Percentiles rank a stretch among this genome's conserved stretches.
phyloP scores from a whole-genome alignment of 2,113 vertebrate genomes.

The Apeltes quadracus region DNA sequence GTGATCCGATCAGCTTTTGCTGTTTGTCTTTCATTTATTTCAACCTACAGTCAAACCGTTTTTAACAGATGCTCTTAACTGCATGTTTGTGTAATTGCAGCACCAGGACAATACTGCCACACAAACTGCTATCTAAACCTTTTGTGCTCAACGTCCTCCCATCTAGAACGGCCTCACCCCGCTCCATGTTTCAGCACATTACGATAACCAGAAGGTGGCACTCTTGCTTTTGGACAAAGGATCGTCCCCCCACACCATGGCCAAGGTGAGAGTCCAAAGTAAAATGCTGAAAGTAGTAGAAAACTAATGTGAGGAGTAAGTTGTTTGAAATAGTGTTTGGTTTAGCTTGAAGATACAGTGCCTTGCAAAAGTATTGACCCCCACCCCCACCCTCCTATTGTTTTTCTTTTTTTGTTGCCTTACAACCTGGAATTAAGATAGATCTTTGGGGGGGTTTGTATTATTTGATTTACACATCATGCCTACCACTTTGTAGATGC shows the following conservation, averaged over 20 bases:
- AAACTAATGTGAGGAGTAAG: not conserved
- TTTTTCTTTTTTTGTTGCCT: no score
- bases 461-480: no score
- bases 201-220: conserved; percentile 99
- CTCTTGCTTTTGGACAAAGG: conserved; percentile 96
- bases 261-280: conserved; percentile 88
- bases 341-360: not conserved
- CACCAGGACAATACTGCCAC: conserved; percentile 36
- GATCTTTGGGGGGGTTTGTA: no score
- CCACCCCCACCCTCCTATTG: no score
- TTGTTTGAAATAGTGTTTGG: not conserved
- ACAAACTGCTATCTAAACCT: conserved; percentile 59
- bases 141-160: conserved; percentile 70
- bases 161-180: conserved; percentile 97
- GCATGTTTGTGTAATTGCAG: not conserved
- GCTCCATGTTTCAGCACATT: conserved; percentile 97
- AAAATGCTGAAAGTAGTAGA: not conserved
- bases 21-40: conserved; percentile 25
- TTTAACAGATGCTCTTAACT: conserved; percentile 12
- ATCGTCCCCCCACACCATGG: conserved; percentile 90
- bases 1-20: conserved; percentile 19
- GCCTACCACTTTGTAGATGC: no score
- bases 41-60: not conserved
- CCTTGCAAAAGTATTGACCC: no score
- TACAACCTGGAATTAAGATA: no score